Evolutionary conservation across 2,113 vertebrate genomes (phyloP).

Genomic region (Hippoglossus stenolepis): DNA sequence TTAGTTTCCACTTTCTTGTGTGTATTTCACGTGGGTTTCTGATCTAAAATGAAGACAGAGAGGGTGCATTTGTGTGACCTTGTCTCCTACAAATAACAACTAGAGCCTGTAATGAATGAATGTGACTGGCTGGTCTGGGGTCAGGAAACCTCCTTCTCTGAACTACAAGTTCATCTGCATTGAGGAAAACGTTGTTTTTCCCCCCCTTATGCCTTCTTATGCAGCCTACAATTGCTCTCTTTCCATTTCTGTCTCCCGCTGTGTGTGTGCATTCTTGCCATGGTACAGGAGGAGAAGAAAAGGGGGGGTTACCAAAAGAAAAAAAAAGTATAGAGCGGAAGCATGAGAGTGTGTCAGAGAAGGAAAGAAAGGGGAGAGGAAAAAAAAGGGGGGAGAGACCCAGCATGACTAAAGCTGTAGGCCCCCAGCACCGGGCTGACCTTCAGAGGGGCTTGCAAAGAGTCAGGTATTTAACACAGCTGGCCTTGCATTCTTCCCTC

Average conservation of each 20-base stretch:
- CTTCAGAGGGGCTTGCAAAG: constrained; percentile 81
- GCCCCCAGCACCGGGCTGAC: constrained; percentile 79
- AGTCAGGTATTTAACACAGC: constrained; percentile 88
- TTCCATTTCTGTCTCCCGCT: constrained; percentile 63
- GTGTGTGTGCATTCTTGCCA: constrained; percentile 72
- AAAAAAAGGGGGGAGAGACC: constrained; percentile 61
- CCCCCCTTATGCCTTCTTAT: constrained; percentile 54
- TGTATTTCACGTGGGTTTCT: not conserved
- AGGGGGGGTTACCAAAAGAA: constrained; percentile 5
- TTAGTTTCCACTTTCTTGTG: not conserved
- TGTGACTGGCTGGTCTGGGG: constrained; percentile 42
- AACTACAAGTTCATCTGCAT: constrained; percentile 33
- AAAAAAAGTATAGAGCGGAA: constrained; percentile 33
- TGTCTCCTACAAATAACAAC: not conserved
- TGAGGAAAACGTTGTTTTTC: constrained; percentile 62
- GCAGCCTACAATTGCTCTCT: constrained; percentile 58
- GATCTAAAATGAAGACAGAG: not conserved
- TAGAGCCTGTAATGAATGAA: constrained; percentile 29
- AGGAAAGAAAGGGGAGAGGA: constrained; percentile 46
- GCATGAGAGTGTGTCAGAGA: constrained; percentile 54
- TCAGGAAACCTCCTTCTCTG: not conserved
- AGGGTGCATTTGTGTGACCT: constrained; percentile 3
- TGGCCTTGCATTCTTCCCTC: constrained; percentile 84
- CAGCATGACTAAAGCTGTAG: constrained; percentile 81
- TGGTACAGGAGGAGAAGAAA: constrained; percentile 51